Conservation (phyloP, 2,797 vertebrate species). For the Cynodonichthys magdalenae region DNA sequence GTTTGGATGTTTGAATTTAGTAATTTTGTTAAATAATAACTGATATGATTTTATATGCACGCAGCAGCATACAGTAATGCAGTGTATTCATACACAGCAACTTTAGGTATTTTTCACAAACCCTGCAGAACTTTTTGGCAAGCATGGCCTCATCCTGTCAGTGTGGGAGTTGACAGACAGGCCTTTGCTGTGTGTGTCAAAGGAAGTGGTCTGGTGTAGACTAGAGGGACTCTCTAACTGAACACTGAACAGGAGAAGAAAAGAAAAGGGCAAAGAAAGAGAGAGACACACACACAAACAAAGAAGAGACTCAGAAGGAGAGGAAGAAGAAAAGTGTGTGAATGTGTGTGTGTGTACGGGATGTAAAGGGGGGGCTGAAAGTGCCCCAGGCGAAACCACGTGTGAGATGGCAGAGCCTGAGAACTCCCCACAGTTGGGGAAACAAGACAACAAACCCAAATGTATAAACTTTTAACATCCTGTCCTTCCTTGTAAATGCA, state of each 20-base stretch:
- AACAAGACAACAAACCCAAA: conserved; percentile 70
- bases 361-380: conserved; percentile 52
- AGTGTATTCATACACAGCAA: conserved; percentile 29
- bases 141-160: conserved; percentile 79
- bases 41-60: conserved; percentile 26
- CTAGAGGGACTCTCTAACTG: conserved; percentile 73
- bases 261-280: conserved; percentile 48
- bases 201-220: conserved; percentile 73
- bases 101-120: conserved; percentile 42
- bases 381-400: conserved; percentile 62
- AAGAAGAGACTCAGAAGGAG: conserved; percentile 23
- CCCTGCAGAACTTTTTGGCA: conserved; percentile 57
- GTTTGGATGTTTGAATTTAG: background rate
- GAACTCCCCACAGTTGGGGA: conserved; percentile 64
- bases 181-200: conserved; percentile 71
- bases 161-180: conserved; percentile 64
- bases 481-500: conserved; percentile 62
- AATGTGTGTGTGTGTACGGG: conserved; percentile 10
- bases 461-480: conserved; percentile 66
- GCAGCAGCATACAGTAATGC: conserved; percentile 21
- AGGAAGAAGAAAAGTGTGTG: background rate
- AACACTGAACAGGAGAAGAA: conserved; percentile 62
- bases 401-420: conserved; percentile 65
- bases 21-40: conserved; percentile 11
- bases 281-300: conserved; percentile 25